Evolutionary conservation across 2,797 vertebrate genomes (phyloP).

Genomic region (Okamejei kenojei): DNA sequence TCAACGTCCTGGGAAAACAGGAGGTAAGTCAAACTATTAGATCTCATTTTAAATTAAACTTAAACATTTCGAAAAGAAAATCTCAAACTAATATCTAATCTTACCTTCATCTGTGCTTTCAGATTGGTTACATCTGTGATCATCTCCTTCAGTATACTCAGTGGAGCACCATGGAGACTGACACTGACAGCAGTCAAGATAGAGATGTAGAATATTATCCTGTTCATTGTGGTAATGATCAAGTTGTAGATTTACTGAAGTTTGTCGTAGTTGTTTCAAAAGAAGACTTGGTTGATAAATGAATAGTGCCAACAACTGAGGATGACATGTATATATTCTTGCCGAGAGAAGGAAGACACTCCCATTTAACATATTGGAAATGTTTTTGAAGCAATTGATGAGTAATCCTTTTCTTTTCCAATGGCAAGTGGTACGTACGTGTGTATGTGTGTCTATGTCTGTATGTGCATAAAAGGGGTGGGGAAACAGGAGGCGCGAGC

Average conservation of each 20-base stretch:
- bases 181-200: constrained; percentile 55
- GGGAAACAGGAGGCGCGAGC: constrained; percentile 63
- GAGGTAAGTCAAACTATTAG: constrained; percentile 19
- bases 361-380: constrained; percentile 80
- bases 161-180: not conserved
- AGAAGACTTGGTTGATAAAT: constrained; percentile 15
- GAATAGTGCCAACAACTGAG: constrained; percentile 45
- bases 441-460: constrained; percentile 51
- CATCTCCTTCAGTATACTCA: constrained; percentile 42
- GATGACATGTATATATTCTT: constrained; percentile 74
- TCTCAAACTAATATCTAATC: not conserved
- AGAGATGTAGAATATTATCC: constrained; percentile 56
- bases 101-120: not conserved
- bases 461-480: constrained; percentile 56
- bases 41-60: not conserved
- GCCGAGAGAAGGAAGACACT: constrained; percentile 75
- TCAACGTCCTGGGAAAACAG: constrained; percentile 5
- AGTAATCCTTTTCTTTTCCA: constrained; percentile 97
- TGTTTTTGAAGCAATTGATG: constrained; percentile 77
- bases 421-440: constrained; percentile 68
- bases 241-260: not conserved
- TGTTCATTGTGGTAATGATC: constrained; percentile 58
- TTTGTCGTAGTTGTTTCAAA: constrained; percentile 11
- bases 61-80: not conserved
- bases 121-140: not conserved